Evolutionary conservation across 2,888 invertebrate genomes (phyloP).

Genomic region (Ectemnius continuus): DNA sequence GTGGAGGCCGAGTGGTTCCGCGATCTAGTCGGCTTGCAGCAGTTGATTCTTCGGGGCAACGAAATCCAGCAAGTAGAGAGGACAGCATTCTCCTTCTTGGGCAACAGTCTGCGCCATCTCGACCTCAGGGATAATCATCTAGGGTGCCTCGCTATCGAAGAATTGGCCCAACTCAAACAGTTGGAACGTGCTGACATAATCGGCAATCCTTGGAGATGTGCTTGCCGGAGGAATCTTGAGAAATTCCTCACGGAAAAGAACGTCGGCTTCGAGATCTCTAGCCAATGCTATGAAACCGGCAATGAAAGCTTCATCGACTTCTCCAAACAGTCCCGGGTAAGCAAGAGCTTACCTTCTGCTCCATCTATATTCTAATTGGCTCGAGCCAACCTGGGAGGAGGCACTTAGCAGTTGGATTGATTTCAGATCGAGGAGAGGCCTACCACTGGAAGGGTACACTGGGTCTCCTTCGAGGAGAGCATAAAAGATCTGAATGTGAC

Average conservation of each 20-base stretch:
- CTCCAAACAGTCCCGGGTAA: slow-evolving; percentile 44
- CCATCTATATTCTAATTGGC: too few relatives aligned
- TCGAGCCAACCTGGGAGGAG: too few relatives aligned
- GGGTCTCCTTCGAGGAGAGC: slow-evolving; percentile 57
- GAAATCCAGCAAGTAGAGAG: slow-evolving; percentile 57
- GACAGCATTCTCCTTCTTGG: slow-evolving; percentile 53
- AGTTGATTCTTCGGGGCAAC: slow-evolving; percentile 59
- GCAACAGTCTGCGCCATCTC: slow-evolving; percentile 50
- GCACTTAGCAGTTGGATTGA: too few relatives aligned
- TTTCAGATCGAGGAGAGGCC: neutral
- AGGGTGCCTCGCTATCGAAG: slow-evolving; percentile 55
- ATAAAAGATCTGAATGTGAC: slow-evolving; percentile 41
- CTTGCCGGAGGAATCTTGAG: slow-evolving; percentile 54
- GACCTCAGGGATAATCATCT: slow-evolving; percentile 60
- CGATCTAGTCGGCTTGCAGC: slow-evolving; percentile 59
- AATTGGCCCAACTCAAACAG: slow-evolving; percentile 47
- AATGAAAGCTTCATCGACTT: slow-evolving; percentile 16
- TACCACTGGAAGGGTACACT: slow-evolving; percentile 54
- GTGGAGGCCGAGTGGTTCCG: slow-evolving; percentile 62
- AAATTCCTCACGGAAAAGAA: slow-evolving; percentile 45
- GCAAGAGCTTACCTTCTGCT: neutral
- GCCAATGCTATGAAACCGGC: slow-evolving; percentile 47
- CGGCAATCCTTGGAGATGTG: slow-evolving; percentile 66
- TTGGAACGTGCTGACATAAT: slow-evolving; percentile 56
- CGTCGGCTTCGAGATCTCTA: slow-evolving; percentile 61